Percentiles rank a stretch among this genome's conserved stretches.
Conservation (phyloP, 2,113 vertebrate genomes). For the Tragelaphus imberbis region DNA sequence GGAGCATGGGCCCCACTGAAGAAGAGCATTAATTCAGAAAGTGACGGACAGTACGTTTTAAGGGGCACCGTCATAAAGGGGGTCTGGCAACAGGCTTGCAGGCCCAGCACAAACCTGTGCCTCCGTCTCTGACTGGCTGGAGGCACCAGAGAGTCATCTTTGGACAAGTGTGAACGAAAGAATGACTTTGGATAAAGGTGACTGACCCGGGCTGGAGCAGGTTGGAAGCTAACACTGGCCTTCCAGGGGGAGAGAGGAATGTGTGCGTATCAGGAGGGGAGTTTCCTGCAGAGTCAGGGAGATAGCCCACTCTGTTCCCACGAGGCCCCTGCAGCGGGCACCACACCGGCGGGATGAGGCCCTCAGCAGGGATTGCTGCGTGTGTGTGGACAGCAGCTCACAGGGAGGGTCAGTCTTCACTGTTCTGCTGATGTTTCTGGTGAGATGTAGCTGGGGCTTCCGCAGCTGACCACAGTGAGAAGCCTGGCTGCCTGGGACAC, state of each 20-base stretch:
- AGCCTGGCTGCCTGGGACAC: fast-evolving
- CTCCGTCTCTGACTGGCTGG: not conserved
- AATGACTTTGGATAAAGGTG: not conserved
- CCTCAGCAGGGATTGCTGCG: too few relatives aligned
- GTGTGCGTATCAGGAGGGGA: not conserved
- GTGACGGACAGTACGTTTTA: fast-evolving
- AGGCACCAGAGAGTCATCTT: not conserved
- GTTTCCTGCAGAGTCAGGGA: not conserved
- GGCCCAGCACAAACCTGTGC: not conserved
- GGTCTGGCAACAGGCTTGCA: fast-evolving
- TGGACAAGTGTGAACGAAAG: too few relatives aligned
- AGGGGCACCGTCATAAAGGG: not conserved
- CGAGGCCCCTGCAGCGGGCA: not conserved
- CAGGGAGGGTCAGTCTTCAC: too few relatives aligned
- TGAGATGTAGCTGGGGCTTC: too few relatives aligned
- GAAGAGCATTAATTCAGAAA: not conserved
- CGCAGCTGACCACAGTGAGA: not conserved
- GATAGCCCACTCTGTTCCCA: not conserved
- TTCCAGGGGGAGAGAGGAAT: not conserved
- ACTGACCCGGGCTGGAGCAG: not conserved
- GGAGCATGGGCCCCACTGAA: not conserved
- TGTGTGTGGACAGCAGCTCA: fast-evolving
- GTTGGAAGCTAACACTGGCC: fast-evolving
- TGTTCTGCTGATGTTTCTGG: not conserved
- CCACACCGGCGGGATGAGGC: not conserved